Evolutionary conservation across 2,888 invertebrate genomes (phyloP), one percentile per base, ranked within the genome.

Genomic region (Luffia ferchaultella): DNA sequence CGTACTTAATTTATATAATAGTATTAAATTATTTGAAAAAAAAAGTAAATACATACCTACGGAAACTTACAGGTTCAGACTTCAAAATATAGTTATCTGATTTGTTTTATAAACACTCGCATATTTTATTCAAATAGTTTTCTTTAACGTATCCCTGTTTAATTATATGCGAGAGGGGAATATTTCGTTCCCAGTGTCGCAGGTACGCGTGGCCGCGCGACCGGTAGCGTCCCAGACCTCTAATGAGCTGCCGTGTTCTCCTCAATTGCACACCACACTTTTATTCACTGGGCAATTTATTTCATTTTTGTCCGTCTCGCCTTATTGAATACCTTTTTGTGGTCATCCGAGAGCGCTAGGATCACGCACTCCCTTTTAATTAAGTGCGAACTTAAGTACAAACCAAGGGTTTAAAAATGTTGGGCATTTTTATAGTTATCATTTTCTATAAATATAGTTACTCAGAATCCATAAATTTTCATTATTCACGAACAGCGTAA

Each of bases 301-400:
- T 82, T 82, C 76, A 83, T 83, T 83, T 83, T 83, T 82, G 82
- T 79, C 67, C 82, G 79, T 77, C 79, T 79, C 80, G 78, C 82
- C 82, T 82, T 83, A 83, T 82, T 78, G 78, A 78, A 80, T 64
- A 72, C 66, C 72, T 80, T 82, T 53, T 82, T 83, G 78, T 30
- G 5, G 3, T 30, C 30, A 12, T 12, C 30, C 12, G 3, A 7
- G 30, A 30, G 30, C 30, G 30, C 30, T 30, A 30, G 30, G 12
- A 30, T 30, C 3, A 30, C 30, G 30, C n/a, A n/a, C n/a, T n/a
- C n/a, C n/a, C n/a, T n/a, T n/a, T 30, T 30, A 30, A 30, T 30
- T 30, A 30, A 7, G n/a, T n/a, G n/a, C n/a, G n/a, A n/a, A n/a
- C n/a, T n/a, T n/a, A n/a, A n/a, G n/a, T n/a, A n/a, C n/a, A n/a